Evolutionary conservation across 2,888 invertebrate genomes (phyloP), one percentile per base, ranked within the genome.

Genomic region (Drosophila robusta): DNA sequence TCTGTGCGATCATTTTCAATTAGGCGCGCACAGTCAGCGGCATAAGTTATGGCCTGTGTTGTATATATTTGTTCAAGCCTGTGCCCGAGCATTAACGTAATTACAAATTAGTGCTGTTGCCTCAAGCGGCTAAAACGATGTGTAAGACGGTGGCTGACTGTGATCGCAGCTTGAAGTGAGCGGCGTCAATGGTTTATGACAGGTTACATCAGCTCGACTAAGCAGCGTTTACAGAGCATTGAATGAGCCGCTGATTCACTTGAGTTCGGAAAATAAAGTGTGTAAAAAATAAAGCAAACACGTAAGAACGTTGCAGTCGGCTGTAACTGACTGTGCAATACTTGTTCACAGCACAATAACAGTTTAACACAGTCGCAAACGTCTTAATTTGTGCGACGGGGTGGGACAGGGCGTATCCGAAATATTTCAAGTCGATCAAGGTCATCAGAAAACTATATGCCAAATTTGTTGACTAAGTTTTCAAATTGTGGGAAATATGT

Each of bases 1-100:
- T n/a, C 38, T 36, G 18, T 62, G 67, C 75, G 77, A 87, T 87
- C 87, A 81, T 65, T 82, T 84, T 84, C 85, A 84, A 84, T 84
- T 84, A 84, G 65, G 26, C 49, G 50, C 38, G 29, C 44, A 38
- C 52, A 46, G 47, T 41, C 16, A 44, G 46, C 18, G 44, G 26
- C 52, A 47, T 46, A 42, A 74, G 65, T 66, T 51, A 56, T 70
- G 29, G 46, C 9, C 49, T 41, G 11, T 41, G 29, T 42, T 38
- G 22, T 3, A 22, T 22, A 1, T 38, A 51, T 52, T 52, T 47
- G 50, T 52, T 38, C n/a, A 29, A 29, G 47, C 39, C 36, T 38
- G 8, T 41, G 32, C 9, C 16, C 54, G 29, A 26, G 42, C 42
- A 57, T 55, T 44, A 54, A 77, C 70, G 7, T 49, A 56, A 67